These are phyloP conservation scores for Nestor notabilis DNA, from an alignment of 2,113 vertebrate genomes.

Conservation along the genomic window DNA sequence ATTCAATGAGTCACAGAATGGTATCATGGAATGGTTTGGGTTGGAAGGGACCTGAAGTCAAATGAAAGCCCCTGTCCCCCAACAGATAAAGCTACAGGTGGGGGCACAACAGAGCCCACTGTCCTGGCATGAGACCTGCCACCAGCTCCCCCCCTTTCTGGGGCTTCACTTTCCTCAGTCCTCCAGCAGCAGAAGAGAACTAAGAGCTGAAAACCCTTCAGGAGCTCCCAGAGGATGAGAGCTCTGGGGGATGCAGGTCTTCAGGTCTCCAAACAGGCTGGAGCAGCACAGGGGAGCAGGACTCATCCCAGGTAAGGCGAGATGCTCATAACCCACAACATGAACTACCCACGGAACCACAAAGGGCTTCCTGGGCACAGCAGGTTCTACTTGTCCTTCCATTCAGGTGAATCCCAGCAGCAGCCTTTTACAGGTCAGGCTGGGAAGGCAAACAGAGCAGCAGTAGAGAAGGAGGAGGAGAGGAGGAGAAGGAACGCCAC, in stretches of 20 bases:
- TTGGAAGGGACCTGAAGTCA: background rate
- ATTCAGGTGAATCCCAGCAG: background rate
- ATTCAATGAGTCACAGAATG: background rate
- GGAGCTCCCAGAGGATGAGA: background rate
- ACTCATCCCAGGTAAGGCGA: background rate
- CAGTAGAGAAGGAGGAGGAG: background rate
- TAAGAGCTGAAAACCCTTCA: background rate
- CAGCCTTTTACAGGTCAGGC: accelerated
- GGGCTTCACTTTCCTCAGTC: background rate
- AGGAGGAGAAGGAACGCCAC: accelerated
- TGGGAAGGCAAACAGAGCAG: background rate
- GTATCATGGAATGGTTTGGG: background rate
- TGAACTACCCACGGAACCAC: background rate
- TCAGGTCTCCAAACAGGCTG: background rate
- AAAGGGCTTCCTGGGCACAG: background rate
- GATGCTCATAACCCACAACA: background rate
- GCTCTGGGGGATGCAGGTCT: accelerated
- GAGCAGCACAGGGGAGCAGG: background rate
- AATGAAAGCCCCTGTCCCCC: background rate
- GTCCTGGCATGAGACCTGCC: background rate
- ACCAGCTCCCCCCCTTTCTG: background rate
- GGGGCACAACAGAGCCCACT: background rate
- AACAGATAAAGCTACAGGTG: background rate
- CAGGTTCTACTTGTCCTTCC: background rate
- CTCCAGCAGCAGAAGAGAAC: background rate